Base-by-base conservation (phyloP, 2,113 vertebrate genomes). In the Zosterops hypoxanthus region DNA sequence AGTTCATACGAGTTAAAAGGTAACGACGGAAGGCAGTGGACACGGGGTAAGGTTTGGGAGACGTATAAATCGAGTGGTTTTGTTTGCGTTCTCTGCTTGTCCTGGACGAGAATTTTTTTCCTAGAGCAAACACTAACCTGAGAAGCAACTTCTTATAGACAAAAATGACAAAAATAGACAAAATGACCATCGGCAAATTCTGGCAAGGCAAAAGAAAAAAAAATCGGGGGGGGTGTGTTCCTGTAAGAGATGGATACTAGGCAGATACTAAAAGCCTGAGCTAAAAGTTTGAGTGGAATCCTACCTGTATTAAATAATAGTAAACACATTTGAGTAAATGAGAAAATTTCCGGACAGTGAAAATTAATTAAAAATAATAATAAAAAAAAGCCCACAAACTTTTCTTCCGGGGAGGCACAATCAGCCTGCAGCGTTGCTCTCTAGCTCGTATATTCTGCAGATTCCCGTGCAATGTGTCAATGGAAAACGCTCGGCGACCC, bases 211-310 rank as follows among this genome's bases (percentile, higher is more conserved):
- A n/a, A n/a, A n/a, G n/a, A 76, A 86, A 60, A 8, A 36, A 36
- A 36, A 36, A 36, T 0, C 2, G 0, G 11, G 7, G 0, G 2
- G 0, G 11, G 7, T 6, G 36, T 36, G 31, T 15, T 59, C 26
- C 57, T 83, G 17, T 36, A 56, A 70, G 63, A 31, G 15, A 47
- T 4, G 4, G 3, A 76, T 49, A 49, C 11, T 14, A 46, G 22
- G 18, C 6, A 2, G n/a, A n/a, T 9, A 44, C 2, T 70, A 42
- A 81, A 66, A 82, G 2, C 9, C 19, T 75, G 5, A 28, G 10
- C 66, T 78, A 34, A 39, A 94, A 53, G 11, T 39, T 31, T 61
- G 28, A 57, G 41, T 13, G 12, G 28, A 91, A 12, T 55, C 39
- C 15, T 65, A 21, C 9, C 39, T 23, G 9, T n/a, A 9, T 44